Evolutionary conservation across 2,113 vertebrate genomes (phyloP).

Genomic region (Peromyscus polionotus): DNA sequence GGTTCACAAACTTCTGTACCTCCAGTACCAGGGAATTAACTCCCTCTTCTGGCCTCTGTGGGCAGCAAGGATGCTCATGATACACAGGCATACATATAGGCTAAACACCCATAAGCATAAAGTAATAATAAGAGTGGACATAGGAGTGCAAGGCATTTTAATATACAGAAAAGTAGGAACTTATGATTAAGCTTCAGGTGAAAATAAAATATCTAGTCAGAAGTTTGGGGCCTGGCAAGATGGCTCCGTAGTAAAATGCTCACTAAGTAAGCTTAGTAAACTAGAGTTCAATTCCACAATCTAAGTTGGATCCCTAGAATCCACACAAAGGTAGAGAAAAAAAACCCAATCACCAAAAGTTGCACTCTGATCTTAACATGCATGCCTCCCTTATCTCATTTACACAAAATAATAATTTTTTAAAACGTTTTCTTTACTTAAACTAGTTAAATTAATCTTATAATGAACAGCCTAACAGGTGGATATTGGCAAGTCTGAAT

Average conservation of each 20-base stretch:
- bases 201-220: not conserved
- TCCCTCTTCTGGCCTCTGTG: not conserved
- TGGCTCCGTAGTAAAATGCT: not conserved
- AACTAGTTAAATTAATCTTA: conserved; percentile 12
- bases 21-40: not conserved
- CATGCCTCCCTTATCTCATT: not conserved
- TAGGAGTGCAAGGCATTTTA: not conserved
- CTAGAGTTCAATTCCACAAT: not conserved
- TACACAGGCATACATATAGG: not conserved
- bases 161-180: not conserved
- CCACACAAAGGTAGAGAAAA: not conserved
- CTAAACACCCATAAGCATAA: not conserved
- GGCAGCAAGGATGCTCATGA: not conserved
- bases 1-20: not conserved
- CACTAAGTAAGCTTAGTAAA: not conserved
- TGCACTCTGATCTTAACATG: not conserved
- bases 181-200: not conserved
- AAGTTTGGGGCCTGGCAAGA: not conserved
- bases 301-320: not conserved
- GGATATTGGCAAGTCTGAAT: not conserved
- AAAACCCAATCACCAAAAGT: not conserved
- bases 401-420: not conserved
- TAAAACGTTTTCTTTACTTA: conserved; percentile 21
- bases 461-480: not conserved
- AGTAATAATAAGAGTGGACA: not conserved